Evolutionary conservation across 2,797 vertebrate genomes (phyloP), one percentile per base, ranked within the genome.

Genomic region (Pampus argenteus): DNA sequence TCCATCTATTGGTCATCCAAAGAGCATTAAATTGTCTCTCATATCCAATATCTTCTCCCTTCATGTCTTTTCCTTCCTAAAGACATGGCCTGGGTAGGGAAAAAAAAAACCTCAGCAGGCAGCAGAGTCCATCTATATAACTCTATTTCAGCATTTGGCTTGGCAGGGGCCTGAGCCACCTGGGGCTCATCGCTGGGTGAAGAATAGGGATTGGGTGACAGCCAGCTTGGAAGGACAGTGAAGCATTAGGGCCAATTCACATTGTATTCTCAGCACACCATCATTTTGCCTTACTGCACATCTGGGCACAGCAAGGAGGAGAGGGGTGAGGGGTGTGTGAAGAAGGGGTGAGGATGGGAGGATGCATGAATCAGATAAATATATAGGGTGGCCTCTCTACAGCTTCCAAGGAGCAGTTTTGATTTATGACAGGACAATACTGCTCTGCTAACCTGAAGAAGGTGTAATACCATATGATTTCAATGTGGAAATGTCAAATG

Each of bases 71-170:
- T 50, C 17, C 29, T 36, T 9, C 52, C 40, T 44, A n/a, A n/a
- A n/a, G n/a, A n/a, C n/a, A n/a, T n/a, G n/a, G 70, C 52, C 54
- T 11, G 34, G 29, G 23, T 66, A 17, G 40, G 31, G n/a, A 40
- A 42, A 71, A 50, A 48, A 25, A 76, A 65, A 62, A 38, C 8
- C 42, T 29, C 23, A 61, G 23, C n/a, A 70, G 65, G 78, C 74
- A 71, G 78, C 58, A 66, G 59, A 66, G 79, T 81, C 61, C 80
- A 85, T 91, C 77, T 77, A 76, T 88, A 87, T 89, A 87, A 80
- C 68, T 82, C 58, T 71, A 78, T 88, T 89, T 76, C 73, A 81
- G 87, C 78, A 79, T 82, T 82, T 68, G 78, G 57, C 57, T 82
- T 86, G 84, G 71, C 85, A 78, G 63, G 23, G 29, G 56, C 67